These are phyloP conservation scores for Drosophila nigricruria DNA, from an alignment of 2,888 invertebrate genomes.

Conservation along the genomic window DNA sequence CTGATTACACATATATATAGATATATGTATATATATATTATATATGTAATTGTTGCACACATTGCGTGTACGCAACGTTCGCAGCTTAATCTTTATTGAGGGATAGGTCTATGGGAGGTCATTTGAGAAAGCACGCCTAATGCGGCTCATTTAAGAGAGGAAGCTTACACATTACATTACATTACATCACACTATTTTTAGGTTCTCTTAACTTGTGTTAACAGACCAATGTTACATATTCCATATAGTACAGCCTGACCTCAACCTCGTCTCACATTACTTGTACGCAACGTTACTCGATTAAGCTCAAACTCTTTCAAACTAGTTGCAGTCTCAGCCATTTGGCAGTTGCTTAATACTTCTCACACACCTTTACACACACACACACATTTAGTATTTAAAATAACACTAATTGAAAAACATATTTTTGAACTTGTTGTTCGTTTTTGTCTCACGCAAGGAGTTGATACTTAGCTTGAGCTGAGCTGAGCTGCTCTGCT, in stretches of 20 bases:
- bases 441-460: constrained; percentile 4
- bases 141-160: no score
- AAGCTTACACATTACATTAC: no score
- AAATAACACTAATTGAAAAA: constrained; percentile 10
- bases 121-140: no score
- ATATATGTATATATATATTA: not conserved
- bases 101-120: not conserved
- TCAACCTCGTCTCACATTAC: no score
- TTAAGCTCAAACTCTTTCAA: not conserved
- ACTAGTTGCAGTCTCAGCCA: constrained; percentile 3
- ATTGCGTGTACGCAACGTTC: constrained; percentile 31
- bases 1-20: constrained; percentile 10
- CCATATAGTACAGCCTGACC: no score
- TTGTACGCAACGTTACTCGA: constrained; percentile 20
- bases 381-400: constrained; percentile 5
- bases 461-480: constrained; percentile 5
- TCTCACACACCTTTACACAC: constrained; percentile 7
- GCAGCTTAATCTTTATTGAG: not conserved
- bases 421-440: constrained; percentile 2
- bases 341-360: constrained; percentile 18
- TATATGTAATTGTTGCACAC: not conserved
- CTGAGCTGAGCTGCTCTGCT: constrained; percentile 6
- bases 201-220: no score
- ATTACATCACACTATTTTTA: no score
- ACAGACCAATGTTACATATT: no score